Base-by-base conservation (phyloP, 2,888 invertebrate species). In the Agrotis segetum region DNA sequence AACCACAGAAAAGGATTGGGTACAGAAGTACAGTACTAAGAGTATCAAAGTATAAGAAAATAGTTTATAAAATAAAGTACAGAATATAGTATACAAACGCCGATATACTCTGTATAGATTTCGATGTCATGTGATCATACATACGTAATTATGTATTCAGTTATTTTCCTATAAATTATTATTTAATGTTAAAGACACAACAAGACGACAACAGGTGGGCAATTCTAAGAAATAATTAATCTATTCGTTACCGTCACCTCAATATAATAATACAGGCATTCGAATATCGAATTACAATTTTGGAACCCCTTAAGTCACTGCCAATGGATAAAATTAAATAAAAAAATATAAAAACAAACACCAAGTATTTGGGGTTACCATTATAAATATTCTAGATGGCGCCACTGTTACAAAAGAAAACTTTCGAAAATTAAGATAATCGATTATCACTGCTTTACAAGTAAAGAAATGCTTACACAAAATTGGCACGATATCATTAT, bases 91-190 rank as follows among this genome's bases (percentile, higher is more conserved):
- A 68, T 81, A 73, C 68, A 77, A 84, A 84, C 71, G 78, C 84
- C 74, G 72, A 74, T 72, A 77, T 73, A 73, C 17, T 77, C 69
- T 76, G 79, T 77, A 83, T 65, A 66, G 46, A 74, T 83, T 80
- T 85, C 82, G 82, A 83, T 83, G 83, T 85, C 73, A 75, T 77
- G 74, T 79, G 61, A 81, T 75, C 56, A 61, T 79, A 72, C 61
- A 67, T 77, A 79, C 49, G 62, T 74, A 72, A 71, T 77, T 59
- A 71, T 64, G 67, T 71, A 68, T 75, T 67, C 17, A 76, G 47
- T 66, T 75, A 67, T 64, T 49, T 56, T 46, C 21, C 52, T 75
- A 67, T 47, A 14, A 29, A n/a, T 65, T 79, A 78, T 56, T 53
- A 65, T n/a, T 65, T 71, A 74, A 66, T 53, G 53, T 71, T 71